Conservation (phyloP, 1,140 invertebrate genomes). For the Rhyzopertha dominica region DNA sequence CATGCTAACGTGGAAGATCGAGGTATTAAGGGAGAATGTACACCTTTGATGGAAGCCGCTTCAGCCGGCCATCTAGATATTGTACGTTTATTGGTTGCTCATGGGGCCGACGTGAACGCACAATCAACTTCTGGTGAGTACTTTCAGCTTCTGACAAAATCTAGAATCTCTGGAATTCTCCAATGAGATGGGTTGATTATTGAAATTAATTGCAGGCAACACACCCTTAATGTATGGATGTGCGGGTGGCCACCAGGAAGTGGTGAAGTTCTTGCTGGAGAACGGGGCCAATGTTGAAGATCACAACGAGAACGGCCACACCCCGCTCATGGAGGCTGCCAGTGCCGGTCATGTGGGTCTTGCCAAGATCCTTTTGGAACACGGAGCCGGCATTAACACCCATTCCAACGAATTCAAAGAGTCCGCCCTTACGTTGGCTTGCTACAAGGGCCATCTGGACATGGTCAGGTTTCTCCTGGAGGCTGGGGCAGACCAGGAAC, state of each 20-base stretch:
- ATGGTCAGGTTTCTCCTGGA: constrained; percentile 96
- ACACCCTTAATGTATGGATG: constrained; percentile 98
- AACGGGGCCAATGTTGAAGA: constrained; percentile 94
- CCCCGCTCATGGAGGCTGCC: constrained; percentile 97
- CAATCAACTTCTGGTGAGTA: constrained; percentile 83
- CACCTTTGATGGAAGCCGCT: constrained; percentile 95
- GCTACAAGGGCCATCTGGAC: constrained; percentile 92
- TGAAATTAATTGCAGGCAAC: constrained; percentile 51
- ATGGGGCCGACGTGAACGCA: constrained; percentile 94
- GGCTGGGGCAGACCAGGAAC: constrained; percentile 92
- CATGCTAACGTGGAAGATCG: constrained; percentile 95
- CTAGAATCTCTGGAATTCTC: background rate
- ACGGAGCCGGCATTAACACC: constrained; percentile 96
- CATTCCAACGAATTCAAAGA: constrained; percentile 99
- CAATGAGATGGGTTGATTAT: background rate
- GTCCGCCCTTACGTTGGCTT: constrained; percentile 90
- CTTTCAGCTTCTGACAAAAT: too few relatives aligned
- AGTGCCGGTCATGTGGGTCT: constrained; percentile 94
- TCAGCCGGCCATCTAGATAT: constrained; percentile 93
- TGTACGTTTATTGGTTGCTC: constrained; percentile 82
- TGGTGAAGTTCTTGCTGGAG: constrained; percentile 83
- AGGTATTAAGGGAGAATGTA: constrained; percentile 88
- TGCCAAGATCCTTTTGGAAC: constrained; percentile 84
- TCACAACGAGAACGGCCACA: constrained; percentile 98
- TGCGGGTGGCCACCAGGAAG: constrained; percentile 90